These are phyloP conservation scores for Halichoerus grypus DNA, from an alignment of 2,113 vertebrate species.

Conservation along the genomic window DNA sequence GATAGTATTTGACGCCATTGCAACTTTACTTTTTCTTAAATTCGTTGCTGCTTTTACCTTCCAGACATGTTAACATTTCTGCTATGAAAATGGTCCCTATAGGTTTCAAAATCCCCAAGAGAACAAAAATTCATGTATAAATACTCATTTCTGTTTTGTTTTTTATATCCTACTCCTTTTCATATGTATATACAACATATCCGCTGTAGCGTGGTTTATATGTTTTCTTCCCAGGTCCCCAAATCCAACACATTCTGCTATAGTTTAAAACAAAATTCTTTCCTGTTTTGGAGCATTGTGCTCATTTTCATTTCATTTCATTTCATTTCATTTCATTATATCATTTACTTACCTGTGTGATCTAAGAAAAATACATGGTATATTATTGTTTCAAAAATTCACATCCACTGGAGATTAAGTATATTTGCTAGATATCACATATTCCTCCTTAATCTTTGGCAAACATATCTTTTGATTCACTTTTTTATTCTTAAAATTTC, in stretches of 20 bases:
- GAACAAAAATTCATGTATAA: background rate
- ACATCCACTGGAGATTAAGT: background rate
- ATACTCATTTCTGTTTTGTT: constrained; percentile 20
- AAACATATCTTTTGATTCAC: background rate
- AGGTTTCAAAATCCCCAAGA: constrained; percentile 10
- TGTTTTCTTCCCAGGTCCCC: background rate
- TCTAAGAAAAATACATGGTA: background rate
- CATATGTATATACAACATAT: background rate
- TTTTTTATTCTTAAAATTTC: background rate
- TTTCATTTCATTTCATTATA: too few relatives aligned
- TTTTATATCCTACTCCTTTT: background rate
- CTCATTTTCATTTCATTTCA: background rate
- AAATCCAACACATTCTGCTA: constrained; percentile 3
- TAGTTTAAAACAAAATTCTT: background rate
- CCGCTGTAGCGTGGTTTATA: background rate
- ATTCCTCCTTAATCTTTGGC: background rate
- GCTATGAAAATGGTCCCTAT: background rate
- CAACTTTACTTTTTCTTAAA: background rate
- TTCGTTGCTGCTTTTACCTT: background rate
- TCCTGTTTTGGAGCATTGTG: background rate
- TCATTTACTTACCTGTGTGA: background rate
- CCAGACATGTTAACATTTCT: background rate
- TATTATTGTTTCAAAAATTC: constrained; percentile 4
- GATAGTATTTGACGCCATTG: background rate
- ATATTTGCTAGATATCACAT: background rate